Evolutionary conservation across 2,113 vertebrate genomes (phyloP).

Genomic region (Melierax canorus): DNA sequence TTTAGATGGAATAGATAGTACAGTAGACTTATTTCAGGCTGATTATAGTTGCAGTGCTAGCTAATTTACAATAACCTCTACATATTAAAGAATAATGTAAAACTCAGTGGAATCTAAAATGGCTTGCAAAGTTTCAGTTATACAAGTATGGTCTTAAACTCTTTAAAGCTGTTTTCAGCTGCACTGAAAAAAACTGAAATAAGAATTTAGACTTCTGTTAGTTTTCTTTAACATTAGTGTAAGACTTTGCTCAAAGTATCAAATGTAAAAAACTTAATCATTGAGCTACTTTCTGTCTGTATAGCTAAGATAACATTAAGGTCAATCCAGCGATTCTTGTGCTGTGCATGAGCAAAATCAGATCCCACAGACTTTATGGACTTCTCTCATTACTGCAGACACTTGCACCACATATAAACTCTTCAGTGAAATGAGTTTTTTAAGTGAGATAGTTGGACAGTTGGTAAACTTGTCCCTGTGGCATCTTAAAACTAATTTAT

Average conservation of each 20-base stretch:
- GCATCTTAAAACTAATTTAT: background rate
- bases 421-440: background rate
- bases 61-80: background rate
- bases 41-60: background rate
- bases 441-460: background rate
- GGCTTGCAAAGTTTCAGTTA: background rate
- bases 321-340: background rate
- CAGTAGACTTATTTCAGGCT: background rate
- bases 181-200: background rate
- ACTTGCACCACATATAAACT: background rate
- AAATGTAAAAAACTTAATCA: background rate
- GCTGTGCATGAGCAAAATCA: background rate
- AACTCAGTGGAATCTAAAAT: background rate
- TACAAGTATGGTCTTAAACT: background rate
- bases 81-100: background rate
- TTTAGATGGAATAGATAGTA: background rate
- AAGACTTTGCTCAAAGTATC: background rate
- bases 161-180: background rate
- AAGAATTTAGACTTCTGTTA: background rate
- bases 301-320: background rate
- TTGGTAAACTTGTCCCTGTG: background rate
- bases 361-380: background rate
- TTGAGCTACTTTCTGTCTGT: background rate
- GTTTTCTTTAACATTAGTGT: background rate
- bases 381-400: background rate